Percentiles rank a stretch among this genome's conserved stretches.
These are phyloP conservation scores for Chrysolina americana DNA, from an alignment of 2,888 invertebrate species.

Conservation along the genomic window DNA sequence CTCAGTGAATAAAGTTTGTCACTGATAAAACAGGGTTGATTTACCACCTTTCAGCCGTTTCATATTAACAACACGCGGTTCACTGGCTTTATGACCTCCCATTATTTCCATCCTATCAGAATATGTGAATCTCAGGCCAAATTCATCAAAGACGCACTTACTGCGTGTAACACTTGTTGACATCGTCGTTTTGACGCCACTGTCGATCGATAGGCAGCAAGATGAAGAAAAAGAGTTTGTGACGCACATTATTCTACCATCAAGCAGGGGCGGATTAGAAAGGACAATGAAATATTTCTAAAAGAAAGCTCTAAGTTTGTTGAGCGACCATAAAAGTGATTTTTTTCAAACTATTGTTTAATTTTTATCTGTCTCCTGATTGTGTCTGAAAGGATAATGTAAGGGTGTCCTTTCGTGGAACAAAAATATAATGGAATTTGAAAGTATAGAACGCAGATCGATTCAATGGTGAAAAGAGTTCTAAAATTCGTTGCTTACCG, in stretches of 20 bases:
- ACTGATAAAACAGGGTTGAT: too few species aligned
- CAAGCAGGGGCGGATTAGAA: not conserved
- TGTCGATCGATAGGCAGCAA: conserved; percentile 46
- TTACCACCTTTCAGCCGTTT: not conserved
- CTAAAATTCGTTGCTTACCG: too few species aligned
- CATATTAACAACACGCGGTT: not conserved
- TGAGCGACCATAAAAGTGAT: too few species aligned
- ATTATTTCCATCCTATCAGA: not conserved
- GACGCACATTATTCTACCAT: not conserved
- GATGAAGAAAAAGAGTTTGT: conserved; percentile 4
- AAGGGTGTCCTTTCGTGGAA: too few species aligned
- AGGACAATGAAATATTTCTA: not conserved
- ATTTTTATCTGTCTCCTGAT: too few species aligned
- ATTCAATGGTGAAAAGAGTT: too few species aligned
- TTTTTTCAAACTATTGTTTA: too few species aligned
- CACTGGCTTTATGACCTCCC: not conserved
- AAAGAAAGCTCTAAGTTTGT: not conserved
- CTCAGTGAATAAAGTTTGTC: too few species aligned
- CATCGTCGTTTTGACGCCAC: conserved; percentile 56
- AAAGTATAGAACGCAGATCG: too few species aligned
- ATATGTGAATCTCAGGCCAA: conserved; percentile 1
- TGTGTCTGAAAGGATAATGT: too few species aligned
- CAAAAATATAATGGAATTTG: too few species aligned
- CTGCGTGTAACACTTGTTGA: conserved; percentile 54
- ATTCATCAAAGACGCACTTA: not conserved